These are phyloP conservation scores for Psilopogon haemacephalus DNA, from an alignment of 2,113 vertebrate species.

Conservation along the genomic window DNA sequence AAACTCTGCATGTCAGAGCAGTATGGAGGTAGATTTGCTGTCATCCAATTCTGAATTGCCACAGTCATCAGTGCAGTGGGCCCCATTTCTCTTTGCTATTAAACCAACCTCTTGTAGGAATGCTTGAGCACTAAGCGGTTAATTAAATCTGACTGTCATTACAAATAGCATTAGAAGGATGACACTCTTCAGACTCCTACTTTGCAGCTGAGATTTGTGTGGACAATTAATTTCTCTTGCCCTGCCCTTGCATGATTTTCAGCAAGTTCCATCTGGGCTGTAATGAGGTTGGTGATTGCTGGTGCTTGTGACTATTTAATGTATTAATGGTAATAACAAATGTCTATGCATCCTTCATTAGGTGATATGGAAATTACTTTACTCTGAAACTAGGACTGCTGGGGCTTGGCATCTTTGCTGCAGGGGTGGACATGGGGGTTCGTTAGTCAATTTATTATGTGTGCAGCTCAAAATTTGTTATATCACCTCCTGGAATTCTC, in stretches of 20 bases:
- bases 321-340: slow-evolving; percentile 35
- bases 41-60: not conserved
- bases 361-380: not conserved
- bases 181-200: not conserved
- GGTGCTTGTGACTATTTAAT: slow-evolving; percentile 11
- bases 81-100: not conserved
- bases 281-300: slow-evolving; percentile 33
- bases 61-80: not conserved
- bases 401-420: slow-evolving; percentile 8
- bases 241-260: not conserved
- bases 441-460: not conserved
- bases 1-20: not conserved
- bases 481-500: not conserved
- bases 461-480: not conserved
- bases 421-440: not conserved
- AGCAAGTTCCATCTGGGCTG: not conserved
- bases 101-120: not conserved
- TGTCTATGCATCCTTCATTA: slow-evolving; percentile 14
- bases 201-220: not conserved
- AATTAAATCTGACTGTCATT: slow-evolving; percentile 3
- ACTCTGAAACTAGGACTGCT: not conserved
- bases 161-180: not conserved
- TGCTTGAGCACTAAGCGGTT: not conserved
- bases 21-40: not conserved
- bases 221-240: slow-evolving; percentile 14